Conservation (phyloP, 2,113 vertebrate species). For the Oryzias curvinotus region DNA sequence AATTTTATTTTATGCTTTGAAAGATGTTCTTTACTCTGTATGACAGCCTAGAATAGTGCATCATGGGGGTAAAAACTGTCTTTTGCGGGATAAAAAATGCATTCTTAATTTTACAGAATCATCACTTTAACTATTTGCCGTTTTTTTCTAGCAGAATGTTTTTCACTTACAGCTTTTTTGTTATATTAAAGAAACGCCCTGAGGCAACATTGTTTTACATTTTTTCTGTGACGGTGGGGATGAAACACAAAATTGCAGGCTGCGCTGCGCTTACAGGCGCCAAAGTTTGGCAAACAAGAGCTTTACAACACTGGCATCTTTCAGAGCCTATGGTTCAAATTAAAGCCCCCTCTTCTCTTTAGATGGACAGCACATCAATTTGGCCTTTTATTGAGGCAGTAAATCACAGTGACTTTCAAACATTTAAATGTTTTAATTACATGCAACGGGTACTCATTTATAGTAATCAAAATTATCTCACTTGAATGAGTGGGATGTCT, state of each 20-base stretch:
- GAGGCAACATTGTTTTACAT: slow-evolving; percentile 40
- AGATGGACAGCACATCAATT: slow-evolving; percentile 33
- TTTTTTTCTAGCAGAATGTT: slow-evolving; percentile 10
- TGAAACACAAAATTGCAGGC: slow-evolving; percentile 67
- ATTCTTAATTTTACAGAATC: slow-evolving; percentile 6
- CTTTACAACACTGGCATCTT: slow-evolving; percentile 62
- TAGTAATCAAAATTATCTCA: background rate
- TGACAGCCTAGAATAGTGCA: too few species aligned
- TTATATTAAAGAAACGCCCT: slow-evolving; percentile 42
- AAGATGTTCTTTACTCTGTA: too few species aligned
- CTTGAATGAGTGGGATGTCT: background rate
- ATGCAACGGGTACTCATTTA: slow-evolving; percentile 3
- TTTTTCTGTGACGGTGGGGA: slow-evolving; percentile 61
- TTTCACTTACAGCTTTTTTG: slow-evolving; percentile 21
- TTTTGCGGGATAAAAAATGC: too few species aligned
- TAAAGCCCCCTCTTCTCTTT: slow-evolving; percentile 42
- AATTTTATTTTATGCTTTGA: too few species aligned
- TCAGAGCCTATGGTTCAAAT: slow-evolving; percentile 66
- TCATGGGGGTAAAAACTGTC: too few species aligned
- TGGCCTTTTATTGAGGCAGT: slow-evolving; percentile 30
- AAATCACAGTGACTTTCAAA: slow-evolving; percentile 21
- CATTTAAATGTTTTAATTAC: slow-evolving; percentile 13
- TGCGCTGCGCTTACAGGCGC: slow-evolving; percentile 61
- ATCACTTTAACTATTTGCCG: slow-evolving; percentile 19
- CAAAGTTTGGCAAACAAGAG: slow-evolving; percentile 47